These are phyloP conservation scores for Masticophis lateralis DNA, from an alignment of 2,797 vertebrate species.

Conservation along the genomic window DNA sequence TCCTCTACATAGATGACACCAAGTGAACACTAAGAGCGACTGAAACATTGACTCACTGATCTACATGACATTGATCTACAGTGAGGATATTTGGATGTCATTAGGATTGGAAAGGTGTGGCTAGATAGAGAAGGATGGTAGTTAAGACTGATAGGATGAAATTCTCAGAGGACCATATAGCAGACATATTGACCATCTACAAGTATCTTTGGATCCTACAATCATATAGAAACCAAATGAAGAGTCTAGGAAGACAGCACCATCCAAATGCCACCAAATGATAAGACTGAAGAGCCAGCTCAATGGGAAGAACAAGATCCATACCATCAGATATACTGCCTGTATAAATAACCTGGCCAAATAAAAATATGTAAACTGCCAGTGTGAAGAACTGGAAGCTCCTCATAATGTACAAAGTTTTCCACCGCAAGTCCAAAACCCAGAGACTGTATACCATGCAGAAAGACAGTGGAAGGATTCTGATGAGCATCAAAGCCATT, in stretches of 20 bases:
- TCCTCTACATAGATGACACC: neutral
- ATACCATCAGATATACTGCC: neutral
- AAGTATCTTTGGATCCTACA: neutral
- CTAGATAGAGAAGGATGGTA: neutral
- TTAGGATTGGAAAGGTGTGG: neutral
- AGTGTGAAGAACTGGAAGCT: neutral
- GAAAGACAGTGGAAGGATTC: neutral
- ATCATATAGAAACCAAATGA: neutral
- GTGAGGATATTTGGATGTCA: neutral
- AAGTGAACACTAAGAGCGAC: neutral
- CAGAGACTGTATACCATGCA: neutral
- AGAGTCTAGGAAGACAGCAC: neutral
- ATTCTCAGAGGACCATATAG: neutral
- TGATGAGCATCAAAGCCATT: neutral
- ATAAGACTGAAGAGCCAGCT: neutral
- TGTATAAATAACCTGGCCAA: neutral
- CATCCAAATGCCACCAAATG: neutral
- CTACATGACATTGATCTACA: neutral
- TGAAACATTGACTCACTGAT: neutral
- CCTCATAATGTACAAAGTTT: neutral
- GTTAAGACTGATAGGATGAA: neutral
- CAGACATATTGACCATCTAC: neutral
- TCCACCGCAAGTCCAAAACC: neutral
- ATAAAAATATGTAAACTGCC: neutral
- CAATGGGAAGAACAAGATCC: neutral